phyloP scores from a whole-genome alignment of 1,140 invertebrate species.

The Acromyrmex heyeri region DNA sequence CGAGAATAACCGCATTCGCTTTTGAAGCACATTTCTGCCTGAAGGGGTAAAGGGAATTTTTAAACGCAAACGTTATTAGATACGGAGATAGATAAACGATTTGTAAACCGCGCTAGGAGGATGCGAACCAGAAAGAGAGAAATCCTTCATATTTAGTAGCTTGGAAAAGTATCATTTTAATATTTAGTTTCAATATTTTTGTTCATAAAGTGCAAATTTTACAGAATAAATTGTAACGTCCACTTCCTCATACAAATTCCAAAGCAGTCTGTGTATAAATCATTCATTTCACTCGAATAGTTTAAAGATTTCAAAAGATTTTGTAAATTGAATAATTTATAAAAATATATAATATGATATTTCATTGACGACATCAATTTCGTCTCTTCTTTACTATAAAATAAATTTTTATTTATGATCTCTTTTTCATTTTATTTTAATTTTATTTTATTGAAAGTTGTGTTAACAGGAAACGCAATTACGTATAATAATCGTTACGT shows the following conservation, averaged over 20 bases:
- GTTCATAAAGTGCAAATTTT: not conserved
- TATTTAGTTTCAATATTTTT: not conserved
- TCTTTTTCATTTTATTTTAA: not conserved
- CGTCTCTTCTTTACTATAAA: not conserved
- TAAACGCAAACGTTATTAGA: not conserved
- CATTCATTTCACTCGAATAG: not conserved
- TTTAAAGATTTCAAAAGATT: not conserved
- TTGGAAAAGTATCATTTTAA: not conserved
- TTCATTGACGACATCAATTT: not conserved
- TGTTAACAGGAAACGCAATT: not conserved
- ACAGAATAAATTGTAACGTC: not conserved
- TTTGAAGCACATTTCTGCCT: not conserved
- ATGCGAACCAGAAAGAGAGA: not conserved
- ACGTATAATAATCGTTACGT: too few species aligned
- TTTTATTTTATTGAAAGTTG: not conserved
- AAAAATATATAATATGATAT: not conserved
- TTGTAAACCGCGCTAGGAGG: not conserved
- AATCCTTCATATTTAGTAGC: not conserved
- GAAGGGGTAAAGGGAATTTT: slow-evolving; percentile 41
- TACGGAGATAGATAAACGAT: not conserved
- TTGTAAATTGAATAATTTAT: not conserved
- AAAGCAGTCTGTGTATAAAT: slow-evolving; percentile 11
- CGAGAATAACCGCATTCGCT: not conserved
- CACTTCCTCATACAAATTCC: not conserved
- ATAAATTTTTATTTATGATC: not conserved